Evolutionary conservation across 2,113 vertebrate species (phyloP).

Genomic region (Tupaia chinensis): DNA sequence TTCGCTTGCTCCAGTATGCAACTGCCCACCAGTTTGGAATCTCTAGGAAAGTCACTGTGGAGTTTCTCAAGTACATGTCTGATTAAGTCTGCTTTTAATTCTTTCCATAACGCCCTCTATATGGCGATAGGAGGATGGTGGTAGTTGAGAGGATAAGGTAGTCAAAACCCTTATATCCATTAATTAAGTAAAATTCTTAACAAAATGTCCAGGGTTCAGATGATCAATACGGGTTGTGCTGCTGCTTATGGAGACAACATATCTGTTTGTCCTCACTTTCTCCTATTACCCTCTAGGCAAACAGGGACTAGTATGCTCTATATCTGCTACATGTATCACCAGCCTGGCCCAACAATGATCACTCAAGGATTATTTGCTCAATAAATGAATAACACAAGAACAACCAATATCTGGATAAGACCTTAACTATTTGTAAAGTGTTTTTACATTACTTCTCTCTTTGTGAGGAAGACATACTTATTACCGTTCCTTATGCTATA

Average conservation of each 20-base stretch:
- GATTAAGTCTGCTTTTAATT: neutral
- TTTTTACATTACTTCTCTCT: neutral
- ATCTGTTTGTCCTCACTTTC: accelerated
- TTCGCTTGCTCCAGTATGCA: neutral
- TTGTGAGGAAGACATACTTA: neutral
- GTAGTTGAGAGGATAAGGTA: neutral
- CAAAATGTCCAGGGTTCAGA: neutral
- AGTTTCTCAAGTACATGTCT: neutral
- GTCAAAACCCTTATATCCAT: neutral
- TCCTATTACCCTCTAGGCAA: neutral
- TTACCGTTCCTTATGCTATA: neutral
- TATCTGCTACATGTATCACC: neutral
- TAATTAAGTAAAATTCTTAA: neutral
- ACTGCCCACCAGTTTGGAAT: neutral
- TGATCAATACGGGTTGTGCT: neutral
- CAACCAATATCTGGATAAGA: neutral
- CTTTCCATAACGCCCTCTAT: neutral
- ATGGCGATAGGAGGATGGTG: neutral
- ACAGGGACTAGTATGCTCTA: neutral
- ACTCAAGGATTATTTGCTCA: neutral
- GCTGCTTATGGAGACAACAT: neutral
- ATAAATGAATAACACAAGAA: neutral
- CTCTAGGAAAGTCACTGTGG: neutral
- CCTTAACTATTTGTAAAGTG: neutral
- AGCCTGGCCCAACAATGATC: neutral